Evolutionary conservation across 2,888 invertebrate genomes (phyloP).

Genomic region (Caenorhabditis wallacei): DNA sequence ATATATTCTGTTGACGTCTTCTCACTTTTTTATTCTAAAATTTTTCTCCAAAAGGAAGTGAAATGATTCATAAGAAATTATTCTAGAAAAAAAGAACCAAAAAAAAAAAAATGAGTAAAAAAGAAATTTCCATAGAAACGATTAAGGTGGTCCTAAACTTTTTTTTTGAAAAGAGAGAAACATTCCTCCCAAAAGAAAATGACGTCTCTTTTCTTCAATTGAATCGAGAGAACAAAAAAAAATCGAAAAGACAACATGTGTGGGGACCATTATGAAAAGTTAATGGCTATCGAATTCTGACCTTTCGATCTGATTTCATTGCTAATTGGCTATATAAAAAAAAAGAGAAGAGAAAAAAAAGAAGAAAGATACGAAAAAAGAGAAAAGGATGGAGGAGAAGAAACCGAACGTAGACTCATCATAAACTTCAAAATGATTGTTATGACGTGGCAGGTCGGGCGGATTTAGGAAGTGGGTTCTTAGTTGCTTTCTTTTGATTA

Average conservation of each 20-base stretch:
- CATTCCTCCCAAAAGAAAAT: slow-evolving; percentile 1
- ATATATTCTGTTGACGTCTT: too few species aligned
- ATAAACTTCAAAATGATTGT: slow-evolving; percentile 52
- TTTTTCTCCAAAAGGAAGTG: neutral
- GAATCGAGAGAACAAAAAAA: neutral
- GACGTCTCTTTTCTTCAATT: neutral
- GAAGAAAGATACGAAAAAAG: neutral
- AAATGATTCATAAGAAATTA: neutral
- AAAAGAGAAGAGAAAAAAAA: slow-evolving; percentile 14
- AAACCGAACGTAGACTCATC: slow-evolving; percentile 38
- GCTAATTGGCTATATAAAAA: slow-evolving; percentile 53
- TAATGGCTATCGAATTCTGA: slow-evolving; percentile 17
- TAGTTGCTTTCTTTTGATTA: too few species aligned
- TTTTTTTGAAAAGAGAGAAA: neutral
- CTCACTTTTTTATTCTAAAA: neutral
- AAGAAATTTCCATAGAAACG: neutral
- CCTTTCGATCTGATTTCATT: slow-evolving; percentile 29
- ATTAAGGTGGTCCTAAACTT: neutral
- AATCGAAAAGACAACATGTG: neutral
- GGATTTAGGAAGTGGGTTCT: too few species aligned
- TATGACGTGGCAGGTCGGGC: slow-evolving; percentile 44
- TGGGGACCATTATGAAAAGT: slow-evolving; percentile 23
- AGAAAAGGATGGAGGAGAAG: slow-evolving; percentile 9
- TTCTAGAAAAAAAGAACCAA: neutral
- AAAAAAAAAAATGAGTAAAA: neutral